A percentile compares a stretch with the other conserved stretches of the same genome.
These are phyloP conservation scores for Channa striata DNA, from an alignment of 2,797 vertebrate species.

Conservation along the genomic window DNA sequence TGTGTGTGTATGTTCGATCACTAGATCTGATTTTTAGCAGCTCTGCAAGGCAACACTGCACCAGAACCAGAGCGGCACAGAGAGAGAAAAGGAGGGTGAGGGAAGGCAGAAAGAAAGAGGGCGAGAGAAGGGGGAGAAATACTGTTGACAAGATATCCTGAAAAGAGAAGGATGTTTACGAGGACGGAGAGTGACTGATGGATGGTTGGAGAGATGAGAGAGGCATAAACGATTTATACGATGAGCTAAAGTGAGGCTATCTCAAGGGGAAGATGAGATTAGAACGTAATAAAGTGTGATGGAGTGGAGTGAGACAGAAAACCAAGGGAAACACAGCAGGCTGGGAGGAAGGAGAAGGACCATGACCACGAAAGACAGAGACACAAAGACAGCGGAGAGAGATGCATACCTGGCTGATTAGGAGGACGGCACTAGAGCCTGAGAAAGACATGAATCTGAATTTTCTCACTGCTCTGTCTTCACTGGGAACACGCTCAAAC, in stretches of 20 bases:
- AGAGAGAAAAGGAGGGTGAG: constrained; percentile 57
- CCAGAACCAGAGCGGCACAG: constrained; percentile 63
- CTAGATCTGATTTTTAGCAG: constrained; percentile 73
- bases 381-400: constrained; percentile 47
- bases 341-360: neutral
- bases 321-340: constrained; percentile 38
- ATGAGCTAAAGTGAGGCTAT: constrained; percentile 57
- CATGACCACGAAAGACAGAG: constrained; percentile 41
- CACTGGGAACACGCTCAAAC: constrained; percentile 52
- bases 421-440: constrained; percentile 86
- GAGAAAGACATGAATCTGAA: constrained; percentile 87
- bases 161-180: constrained; percentile 58
- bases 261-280: constrained; percentile 69
- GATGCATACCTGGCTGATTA: constrained; percentile 88
- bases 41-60: constrained; percentile 78
- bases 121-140: constrained; percentile 7
- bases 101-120: constrained; percentile 11
- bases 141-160: constrained; percentile 54
- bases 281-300: constrained; percentile 65
- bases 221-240: constrained; percentile 47
- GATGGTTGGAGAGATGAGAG: constrained; percentile 42
- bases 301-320: constrained; percentile 58
- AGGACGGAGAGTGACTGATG: constrained; percentile 51
- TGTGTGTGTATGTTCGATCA: constrained; percentile 72
- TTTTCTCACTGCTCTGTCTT: constrained; percentile 54